Evolutionary conservation across 2,113 vertebrate genomes (phyloP).

Genomic region (Hippocampus zosterae): DNA sequence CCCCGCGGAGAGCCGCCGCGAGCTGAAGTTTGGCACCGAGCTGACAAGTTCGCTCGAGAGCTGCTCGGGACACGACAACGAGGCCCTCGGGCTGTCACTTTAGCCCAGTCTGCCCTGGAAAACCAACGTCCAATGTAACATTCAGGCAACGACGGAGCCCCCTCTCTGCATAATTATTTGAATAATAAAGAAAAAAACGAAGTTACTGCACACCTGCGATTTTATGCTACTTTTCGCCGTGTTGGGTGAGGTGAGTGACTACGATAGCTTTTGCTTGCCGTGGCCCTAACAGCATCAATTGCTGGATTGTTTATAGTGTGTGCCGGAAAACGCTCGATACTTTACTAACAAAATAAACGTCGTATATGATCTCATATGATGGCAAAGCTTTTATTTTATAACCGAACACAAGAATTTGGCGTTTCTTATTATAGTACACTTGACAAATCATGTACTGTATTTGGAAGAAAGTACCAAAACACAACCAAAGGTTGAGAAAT

Average conservation of each 20-base stretch:
- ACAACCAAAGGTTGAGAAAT: constrained; percentile 5
- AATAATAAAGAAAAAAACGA: constrained; percentile 5
- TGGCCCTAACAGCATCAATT: constrained; percentile 20
- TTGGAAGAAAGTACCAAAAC: constrained; percentile 41
- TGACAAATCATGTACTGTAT: constrained; percentile 6
- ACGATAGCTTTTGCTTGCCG: constrained; percentile 38
- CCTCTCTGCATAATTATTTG: not conserved
- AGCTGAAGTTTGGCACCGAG: constrained; percentile 67
- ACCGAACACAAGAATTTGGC: rapidly evolving
- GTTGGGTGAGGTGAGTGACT: constrained; percentile 18
- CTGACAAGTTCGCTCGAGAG: constrained; percentile 70
- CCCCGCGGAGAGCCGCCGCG: constrained; percentile 55
- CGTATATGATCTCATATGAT: not conserved
- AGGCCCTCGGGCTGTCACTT: constrained; percentile 39
- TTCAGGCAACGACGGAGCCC: not conserved
- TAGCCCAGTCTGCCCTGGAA: not conserved
- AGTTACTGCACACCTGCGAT: not conserved
- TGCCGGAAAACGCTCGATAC: not conserved
- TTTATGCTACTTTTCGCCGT: constrained; percentile 30
- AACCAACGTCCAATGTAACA: not conserved
- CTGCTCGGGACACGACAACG: constrained; percentile 61
- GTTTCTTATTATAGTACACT: rapidly evolving
- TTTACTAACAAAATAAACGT: constrained; percentile 38
- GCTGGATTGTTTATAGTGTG: rapidly evolving
- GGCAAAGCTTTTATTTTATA: constrained; percentile 25